phyloP scores from a whole-genome alignment of 2,888 invertebrate species.

The Julus scandinavius region DNA sequence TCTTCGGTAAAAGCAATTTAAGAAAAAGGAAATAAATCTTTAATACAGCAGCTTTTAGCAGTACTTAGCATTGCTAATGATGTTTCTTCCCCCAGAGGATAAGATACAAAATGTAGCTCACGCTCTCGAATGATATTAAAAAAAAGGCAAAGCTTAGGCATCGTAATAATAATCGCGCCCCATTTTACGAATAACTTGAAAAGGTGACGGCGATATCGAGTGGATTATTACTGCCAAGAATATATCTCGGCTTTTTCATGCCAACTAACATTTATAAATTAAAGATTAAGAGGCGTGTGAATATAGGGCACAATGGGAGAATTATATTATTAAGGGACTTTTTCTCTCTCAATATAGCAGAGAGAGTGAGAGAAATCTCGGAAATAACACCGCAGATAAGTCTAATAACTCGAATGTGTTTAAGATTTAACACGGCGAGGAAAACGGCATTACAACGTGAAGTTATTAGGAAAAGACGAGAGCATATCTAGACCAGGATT shows the following conservation, averaged over 20 bases:
- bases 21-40: background rate
- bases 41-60: conserved; percentile 39
- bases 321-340: conserved; percentile 8
- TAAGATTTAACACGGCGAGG: conserved; percentile 28
- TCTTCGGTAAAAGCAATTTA: background rate
- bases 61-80: conserved; percentile 40
- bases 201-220: conserved; percentile 40
- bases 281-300: conserved; percentile 39
- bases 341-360: background rate
- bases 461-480: background rate
- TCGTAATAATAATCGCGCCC: conserved; percentile 1
- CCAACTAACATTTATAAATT: conserved; percentile 39
- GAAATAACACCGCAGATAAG: conserved; percentile 8
- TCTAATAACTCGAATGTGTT: conserved; percentile 3
- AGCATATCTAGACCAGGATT: background rate
- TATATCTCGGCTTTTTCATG: background rate
- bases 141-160: background rate
- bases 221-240: conserved; percentile 36
- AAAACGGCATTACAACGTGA: background rate
- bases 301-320: conserved; percentile 28
- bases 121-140: conserved; percentile 31
- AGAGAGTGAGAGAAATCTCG: background rate
- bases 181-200: background rate
- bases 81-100: conserved; percentile 22
- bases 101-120: background rate